These are phyloP conservation scores for Gobius niger DNA, from an alignment of 2,113 vertebrate genomes.

Conservation along the genomic window DNA sequence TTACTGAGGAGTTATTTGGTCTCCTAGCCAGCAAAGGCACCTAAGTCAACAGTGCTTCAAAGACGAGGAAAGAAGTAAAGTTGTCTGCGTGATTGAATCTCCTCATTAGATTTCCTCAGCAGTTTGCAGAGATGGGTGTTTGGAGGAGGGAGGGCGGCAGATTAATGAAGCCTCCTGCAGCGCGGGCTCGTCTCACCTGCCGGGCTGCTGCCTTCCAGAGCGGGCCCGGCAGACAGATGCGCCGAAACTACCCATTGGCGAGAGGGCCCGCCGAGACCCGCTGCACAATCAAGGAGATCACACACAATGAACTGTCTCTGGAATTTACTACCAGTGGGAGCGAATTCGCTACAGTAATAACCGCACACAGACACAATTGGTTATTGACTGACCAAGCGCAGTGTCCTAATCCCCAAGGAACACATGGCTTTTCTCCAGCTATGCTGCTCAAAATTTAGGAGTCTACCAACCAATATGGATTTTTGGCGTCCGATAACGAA, in stretches of 20 bases:
- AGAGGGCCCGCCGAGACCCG: conserved; percentile 45
- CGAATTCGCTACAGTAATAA: conserved; percentile 19
- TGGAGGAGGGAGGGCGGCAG: conserved; percentile 33
- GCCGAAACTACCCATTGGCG: conserved; percentile 62
- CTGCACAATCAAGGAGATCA: conserved; percentile 56
- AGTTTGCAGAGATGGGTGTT: conserved; percentile 49
- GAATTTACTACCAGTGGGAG: conserved; percentile 32
- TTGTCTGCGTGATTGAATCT: conserved; percentile 63
- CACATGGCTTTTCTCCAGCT: not conserved
- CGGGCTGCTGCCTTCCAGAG: conserved; percentile 41
- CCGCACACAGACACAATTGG: not conserved
- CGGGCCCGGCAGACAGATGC: conserved; percentile 61
- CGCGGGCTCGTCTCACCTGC: conserved; percentile 41
- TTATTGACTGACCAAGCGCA: not conserved
- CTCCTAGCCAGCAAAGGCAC: not conserved
- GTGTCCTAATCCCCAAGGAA: not conserved
- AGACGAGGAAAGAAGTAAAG: not conserved
- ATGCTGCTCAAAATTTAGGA: not conserved
- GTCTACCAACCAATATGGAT: no score
- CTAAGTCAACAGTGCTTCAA: not conserved
- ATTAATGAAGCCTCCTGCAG: conserved; percentile 71
- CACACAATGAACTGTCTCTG: conserved; percentile 52
- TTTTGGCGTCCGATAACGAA: no score
- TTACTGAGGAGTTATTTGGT: not conserved
- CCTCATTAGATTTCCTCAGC: conserved; percentile 69